Conservation (phyloP, 1,140 invertebrate genomes). For the Archegozetes longisetosus region DNA sequence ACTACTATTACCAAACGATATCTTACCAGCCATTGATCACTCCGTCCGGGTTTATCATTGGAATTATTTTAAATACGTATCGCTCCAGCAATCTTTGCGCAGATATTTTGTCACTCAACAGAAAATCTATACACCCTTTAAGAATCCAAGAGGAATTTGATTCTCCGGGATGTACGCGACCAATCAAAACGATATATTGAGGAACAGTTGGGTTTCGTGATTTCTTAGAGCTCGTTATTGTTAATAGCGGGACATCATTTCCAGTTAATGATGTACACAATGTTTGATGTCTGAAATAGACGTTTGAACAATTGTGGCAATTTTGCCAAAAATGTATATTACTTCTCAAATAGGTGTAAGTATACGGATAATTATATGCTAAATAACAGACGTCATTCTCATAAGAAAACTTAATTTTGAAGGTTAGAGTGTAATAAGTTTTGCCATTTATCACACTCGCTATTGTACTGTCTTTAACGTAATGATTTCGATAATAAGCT, state of each 20-base stretch:
- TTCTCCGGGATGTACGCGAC: constrained; percentile 81
- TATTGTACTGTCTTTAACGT: constrained; percentile 18
- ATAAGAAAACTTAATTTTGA: constrained; percentile 79
- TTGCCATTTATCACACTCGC: constrained; percentile 26
- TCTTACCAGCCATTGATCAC: constrained; percentile 70
- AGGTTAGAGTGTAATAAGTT: constrained; percentile 71
- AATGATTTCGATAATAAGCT: constrained; percentile 53
- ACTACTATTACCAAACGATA: too few relatives aligned
- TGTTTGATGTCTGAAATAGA: constrained; percentile 42
- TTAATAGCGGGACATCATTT: constrained; percentile 60
- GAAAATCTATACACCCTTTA: constrained; percentile 37
- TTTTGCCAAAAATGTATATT: constrained; percentile 44
- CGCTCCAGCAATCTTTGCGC: constrained; percentile 51
- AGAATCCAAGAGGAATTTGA: constrained; percentile 85
- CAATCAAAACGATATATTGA: constrained; percentile 59
- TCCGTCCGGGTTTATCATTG: constrained; percentile 83
- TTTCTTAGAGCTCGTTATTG: constrained; percentile 44
- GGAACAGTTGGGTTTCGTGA: constrained; percentile 6
- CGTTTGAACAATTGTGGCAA: constrained; percentile 24
- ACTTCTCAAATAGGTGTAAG: constrained; percentile 59
- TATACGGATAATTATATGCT: constrained; percentile 75
- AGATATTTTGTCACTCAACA: constrained; percentile 41
- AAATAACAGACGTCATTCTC: constrained; percentile 79
- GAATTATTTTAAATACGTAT: constrained; percentile 85
- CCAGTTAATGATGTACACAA: constrained; percentile 54